Evolutionary conservation across 1,140 invertebrate species (phyloP), one percentile per base, ranked within the genome.

Genomic region (Gryllus bimaculatus): DNA sequence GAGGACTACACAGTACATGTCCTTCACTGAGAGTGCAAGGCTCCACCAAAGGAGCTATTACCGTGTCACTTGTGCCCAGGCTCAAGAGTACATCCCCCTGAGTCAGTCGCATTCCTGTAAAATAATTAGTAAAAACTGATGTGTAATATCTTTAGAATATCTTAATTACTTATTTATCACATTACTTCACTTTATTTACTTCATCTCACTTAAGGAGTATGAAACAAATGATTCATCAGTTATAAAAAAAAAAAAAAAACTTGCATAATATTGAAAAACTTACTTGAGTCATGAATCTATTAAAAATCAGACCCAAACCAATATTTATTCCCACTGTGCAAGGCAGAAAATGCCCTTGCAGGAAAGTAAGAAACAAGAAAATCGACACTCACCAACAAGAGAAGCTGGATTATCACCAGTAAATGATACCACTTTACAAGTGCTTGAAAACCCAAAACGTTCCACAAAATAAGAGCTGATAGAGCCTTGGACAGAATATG

Each of bases 331-430:
- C 26, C 26, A 39, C 26, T 39, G 5, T 39, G 5, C 5, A 39
- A 39, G 5, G 5, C 26, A 39, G 26, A 2, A 5, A 39, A 39
- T 2, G 26, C 26, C 26, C 5, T 39, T 1, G 5, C 1, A 5
- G 26, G 26, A 39, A 39, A 39, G 5, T 39, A 39, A 39, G 26
- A 76, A 73, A 81, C 77, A 78, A 49, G 74, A 76, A 75, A 82
- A 79, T 85, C 7, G 20, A 66, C 5, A 48, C 20, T n/a, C 88
- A 93, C 93, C 93, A 78, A 92, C 91, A 20, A 96, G 86, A 0
- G 95, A 95, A 3, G 94, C 92, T 15, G 93, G 94, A 90, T 99
- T 99, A 84, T 99, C 97, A 0, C 97, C 97, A 3, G 96, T 98
- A 85, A 97, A 98, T 0, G 95, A 92, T 8, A 96, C 88, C 8